Base-by-base conservation (phyloP, 2,888 invertebrate genomes). In the Hyalella azteca region DNA sequence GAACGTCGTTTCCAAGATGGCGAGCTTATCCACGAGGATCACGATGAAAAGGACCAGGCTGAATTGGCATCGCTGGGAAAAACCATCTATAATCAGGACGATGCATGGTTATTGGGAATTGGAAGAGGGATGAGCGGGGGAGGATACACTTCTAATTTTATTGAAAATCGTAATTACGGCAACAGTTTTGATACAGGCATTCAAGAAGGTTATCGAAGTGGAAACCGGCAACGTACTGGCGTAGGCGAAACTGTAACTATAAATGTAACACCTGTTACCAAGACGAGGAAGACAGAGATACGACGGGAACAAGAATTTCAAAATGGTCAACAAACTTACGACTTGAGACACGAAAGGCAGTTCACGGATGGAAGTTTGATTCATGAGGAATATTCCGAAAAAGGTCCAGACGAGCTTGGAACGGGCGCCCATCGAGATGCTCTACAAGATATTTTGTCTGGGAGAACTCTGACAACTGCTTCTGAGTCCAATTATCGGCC, bases 1-100 rank as follows among this genome's bases (percentile, higher is more conserved):
- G 83, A 83, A 40, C 45, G 73, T 9, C 81, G 60, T 19, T 83
- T 80, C 32, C 81, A 81, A 49, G 83, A 83, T n/a, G 83, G 81
- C n/a, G 73, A 48, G 9, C 48, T 83, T 19, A 80, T 83, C 7
- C 75, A 79, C 48, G 80, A 83, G 32, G 80, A 83, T n/a, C 80
- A 77, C 40, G 78, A 79, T 26, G 83, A 83, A 49, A 81, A 79
- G 32, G 81, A 81, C 66, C 73, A 77, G 39, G 80, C 81, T 73
- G 79, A 82, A 32, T 39, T 82, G 15, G 77, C 26, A 13, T 29
- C 41, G 7, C n/a, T 66, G 0, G 66, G 66, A 3, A 2, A 36
- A 36, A 66, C 66, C 32, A 36, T 66, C 36, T 66, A 66, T 66
- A 36, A 66, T 19, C 66, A 66, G 19, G 66, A 19, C 15, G 66